Evolutionary conservation across 1,140 invertebrate genomes (phyloP).

Genomic region (Camponotus vicinus): DNA sequence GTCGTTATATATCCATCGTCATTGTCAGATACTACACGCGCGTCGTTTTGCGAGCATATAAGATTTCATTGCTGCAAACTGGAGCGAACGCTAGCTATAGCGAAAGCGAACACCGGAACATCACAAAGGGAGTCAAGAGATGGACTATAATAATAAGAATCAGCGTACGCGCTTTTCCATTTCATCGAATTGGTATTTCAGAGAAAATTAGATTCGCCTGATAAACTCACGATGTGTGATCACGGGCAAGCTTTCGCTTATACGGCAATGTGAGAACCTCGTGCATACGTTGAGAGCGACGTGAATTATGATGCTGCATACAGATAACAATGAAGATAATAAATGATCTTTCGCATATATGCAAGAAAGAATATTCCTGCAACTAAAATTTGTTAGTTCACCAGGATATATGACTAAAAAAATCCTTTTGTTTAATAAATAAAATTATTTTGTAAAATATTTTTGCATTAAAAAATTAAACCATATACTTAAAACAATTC

Average conservation of each 20-base stretch:
- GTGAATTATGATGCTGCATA: constrained; percentile 48
- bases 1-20: constrained; percentile 24
- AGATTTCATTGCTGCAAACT: constrained; percentile 67
- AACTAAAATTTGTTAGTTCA: constrained; percentile 27
- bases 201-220: constrained; percentile 35
- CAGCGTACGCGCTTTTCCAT: constrained; percentile 21
- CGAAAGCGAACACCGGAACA: too few species aligned
- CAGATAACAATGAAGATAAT: constrained; percentile 52
- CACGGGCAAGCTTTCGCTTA: neutral
- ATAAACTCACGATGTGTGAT: neutral
- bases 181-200: constrained; percentile 44
- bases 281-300: constrained; percentile 47
- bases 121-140: constrained; percentile 5
- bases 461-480: neutral
- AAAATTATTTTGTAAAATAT: neutral
- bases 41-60: constrained; percentile 48
- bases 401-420: neutral
- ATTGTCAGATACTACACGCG: constrained; percentile 39
- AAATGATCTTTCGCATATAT: constrained; percentile 22
- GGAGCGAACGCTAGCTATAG: neutral
- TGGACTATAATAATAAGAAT: constrained; percentile 23
- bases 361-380: constrained; percentile 22
- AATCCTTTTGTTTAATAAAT: neutral
- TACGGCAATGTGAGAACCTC: neutral
- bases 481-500: neutral